Conservation (phyloP, 1,140 invertebrate genomes). For the Drosophila nannoptera region DNA sequence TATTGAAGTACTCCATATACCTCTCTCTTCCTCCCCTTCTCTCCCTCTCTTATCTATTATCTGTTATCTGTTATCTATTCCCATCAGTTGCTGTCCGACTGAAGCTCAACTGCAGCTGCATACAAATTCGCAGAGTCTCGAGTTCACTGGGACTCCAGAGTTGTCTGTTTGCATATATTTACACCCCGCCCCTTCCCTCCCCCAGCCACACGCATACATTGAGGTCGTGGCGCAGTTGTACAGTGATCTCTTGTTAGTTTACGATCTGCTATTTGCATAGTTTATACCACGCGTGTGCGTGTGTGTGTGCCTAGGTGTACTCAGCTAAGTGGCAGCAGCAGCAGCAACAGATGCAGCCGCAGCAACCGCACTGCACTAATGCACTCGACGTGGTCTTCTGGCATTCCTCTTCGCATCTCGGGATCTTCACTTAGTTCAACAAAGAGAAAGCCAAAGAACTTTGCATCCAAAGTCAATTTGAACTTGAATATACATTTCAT, state of each 20-base stretch:
- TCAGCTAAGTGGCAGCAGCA: slow-evolving; percentile 16
- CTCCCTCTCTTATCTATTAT: too few species aligned
- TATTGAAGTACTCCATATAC: too few species aligned
- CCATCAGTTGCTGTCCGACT: too few species aligned
- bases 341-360: slow-evolving; percentile 24
- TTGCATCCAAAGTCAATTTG: too few species aligned
- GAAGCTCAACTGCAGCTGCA: too few species aligned
- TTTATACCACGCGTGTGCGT: slow-evolving; percentile 19
- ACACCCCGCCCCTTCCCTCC: not conserved
- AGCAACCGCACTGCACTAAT: slow-evolving; percentile 10
- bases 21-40: too few species aligned
- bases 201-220: slow-evolving; percentile 1
- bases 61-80: too few species aligned
- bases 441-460: too few species aligned
- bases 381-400: not conserved
- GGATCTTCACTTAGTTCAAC: too few species aligned
- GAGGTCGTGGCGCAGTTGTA: slow-evolving; percentile 7
- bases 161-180: not conserved
- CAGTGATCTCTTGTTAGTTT: slow-evolving; percentile 59
- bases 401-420: too few species aligned
- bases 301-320: not conserved
- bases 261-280: slow-evolving; percentile 65
- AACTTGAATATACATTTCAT: too few species aligned
- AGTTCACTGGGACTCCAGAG: slow-evolving; percentile 1
- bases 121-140: not conserved